Evolutionary conservation across 2,113 vertebrate species (phyloP).

Genomic region (Emydocephalus ijimae): DNA sequence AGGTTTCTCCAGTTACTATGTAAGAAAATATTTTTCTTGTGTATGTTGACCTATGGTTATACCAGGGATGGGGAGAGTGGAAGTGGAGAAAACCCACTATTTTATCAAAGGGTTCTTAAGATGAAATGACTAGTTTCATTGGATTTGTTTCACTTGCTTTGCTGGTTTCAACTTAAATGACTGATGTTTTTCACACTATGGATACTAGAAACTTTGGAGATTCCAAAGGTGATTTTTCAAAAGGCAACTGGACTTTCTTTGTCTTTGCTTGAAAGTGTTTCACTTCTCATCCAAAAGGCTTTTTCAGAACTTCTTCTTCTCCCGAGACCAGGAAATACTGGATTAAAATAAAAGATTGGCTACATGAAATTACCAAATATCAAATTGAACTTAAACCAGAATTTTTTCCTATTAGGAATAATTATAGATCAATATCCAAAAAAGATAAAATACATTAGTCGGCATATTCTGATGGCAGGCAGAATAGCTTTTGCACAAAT

Average conservation of each 20-base stretch:
- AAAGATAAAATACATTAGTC: no score
- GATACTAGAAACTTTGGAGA: neutral
- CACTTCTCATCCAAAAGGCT: neutral
- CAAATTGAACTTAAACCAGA: no score
- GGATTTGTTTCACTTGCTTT: neutral
- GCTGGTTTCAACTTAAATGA: neutral
- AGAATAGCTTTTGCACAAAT: no score
- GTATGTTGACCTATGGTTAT: neutral
- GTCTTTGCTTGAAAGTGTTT: neutral
- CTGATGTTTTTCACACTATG: neutral
- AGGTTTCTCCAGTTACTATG: constrained; percentile 89
- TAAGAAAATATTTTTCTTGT: constrained; percentile 65
- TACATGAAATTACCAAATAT: no score
- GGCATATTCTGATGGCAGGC: no score
- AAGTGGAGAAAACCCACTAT: neutral
- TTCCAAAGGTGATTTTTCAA: neutral
- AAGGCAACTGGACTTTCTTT: neutral
- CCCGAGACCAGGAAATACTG: no score
- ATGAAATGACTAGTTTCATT: neutral
- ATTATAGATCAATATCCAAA: no score
- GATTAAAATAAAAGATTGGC: no score
- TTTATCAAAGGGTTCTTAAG: neutral
- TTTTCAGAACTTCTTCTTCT: neutral
- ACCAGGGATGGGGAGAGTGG: neutral
- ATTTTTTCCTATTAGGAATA: no score